These are phyloP conservation scores for Sylvia borin DNA, from an alignment of 2,797 vertebrate species.

Conservation along the genomic window DNA sequence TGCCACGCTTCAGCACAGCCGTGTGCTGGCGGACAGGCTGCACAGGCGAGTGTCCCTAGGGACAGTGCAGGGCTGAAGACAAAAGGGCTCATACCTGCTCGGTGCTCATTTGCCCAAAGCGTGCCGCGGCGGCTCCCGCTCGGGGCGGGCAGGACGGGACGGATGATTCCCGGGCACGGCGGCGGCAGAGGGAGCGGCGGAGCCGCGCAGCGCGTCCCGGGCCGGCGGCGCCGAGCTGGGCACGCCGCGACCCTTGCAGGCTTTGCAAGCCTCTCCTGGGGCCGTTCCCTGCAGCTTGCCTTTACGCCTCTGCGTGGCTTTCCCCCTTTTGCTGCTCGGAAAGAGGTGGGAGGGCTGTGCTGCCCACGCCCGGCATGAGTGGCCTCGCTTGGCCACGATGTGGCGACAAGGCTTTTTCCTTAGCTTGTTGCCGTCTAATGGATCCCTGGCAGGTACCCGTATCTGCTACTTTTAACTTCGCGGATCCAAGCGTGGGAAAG, in stretches of 20 bases:
- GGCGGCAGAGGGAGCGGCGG: neutral
- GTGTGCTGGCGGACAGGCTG: neutral
- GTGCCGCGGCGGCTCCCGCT: accelerated
- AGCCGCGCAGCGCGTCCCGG: neutral
- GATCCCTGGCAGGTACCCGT: accelerated
- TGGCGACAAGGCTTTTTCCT: neutral
- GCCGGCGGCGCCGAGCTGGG: accelerated
- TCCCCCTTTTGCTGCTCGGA: neutral
- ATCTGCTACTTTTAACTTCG: neutral
- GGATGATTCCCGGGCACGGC: too few relatives aligned
- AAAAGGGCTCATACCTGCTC: accelerated
- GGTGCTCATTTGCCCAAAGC: accelerated
- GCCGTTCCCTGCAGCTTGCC: too few relatives aligned
- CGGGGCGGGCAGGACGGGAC: accelerated
- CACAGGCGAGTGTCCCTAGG: accelerated
- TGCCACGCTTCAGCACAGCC: too few relatives aligned
- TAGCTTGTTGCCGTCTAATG: neutral
- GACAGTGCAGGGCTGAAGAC: too few relatives aligned
- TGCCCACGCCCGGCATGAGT: too few relatives aligned
- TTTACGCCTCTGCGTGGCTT: accelerated
- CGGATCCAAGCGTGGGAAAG: neutral
- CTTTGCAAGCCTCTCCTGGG: accelerated
- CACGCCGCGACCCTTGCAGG: accelerated
- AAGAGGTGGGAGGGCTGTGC: too few relatives aligned
- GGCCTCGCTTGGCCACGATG: neutral